Percentiles rank a stretch among this genome's conserved stretches.
Conservation (phyloP, 2,888 invertebrate species). For the Lasioglossum villosulum region DNA sequence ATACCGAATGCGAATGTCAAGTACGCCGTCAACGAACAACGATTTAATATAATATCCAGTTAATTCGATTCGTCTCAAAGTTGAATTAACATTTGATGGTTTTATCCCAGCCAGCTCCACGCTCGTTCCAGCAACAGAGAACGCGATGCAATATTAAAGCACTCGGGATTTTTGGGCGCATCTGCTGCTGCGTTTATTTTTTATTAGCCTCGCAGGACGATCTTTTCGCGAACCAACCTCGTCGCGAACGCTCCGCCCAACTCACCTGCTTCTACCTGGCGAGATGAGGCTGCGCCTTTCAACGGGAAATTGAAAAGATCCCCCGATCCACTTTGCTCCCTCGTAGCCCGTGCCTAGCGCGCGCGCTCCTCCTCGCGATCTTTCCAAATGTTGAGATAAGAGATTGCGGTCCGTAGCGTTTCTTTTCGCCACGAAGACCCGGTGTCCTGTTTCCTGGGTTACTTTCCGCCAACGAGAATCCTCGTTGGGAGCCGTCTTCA, state of each 20-base stretch:
- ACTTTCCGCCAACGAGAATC: not conserved
- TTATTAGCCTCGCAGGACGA: conserved; percentile 55
- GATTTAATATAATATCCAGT: not conserved
- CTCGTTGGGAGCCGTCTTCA: not conserved
- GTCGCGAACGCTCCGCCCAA: conserved; percentile 34
- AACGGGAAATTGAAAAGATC: conserved; percentile 52
- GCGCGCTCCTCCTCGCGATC: not conserved
- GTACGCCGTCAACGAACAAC: not conserved
- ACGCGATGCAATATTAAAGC: conserved; percentile 63
- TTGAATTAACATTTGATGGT: not conserved
- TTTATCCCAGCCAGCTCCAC: not conserved
- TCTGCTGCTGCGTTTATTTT: conserved; percentile 63
- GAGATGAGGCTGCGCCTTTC: conserved; percentile 42
- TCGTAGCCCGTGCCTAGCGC: not conserved
- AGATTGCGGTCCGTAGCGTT: not conserved
- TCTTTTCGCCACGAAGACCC: not conserved
- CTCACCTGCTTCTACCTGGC: conserved; percentile 47
- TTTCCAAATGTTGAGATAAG: conserved; percentile 15
- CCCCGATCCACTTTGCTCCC: conserved; percentile 27
- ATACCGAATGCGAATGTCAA: not conserved
- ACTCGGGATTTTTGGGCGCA: conserved; percentile 63
- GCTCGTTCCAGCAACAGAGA: not conserved
- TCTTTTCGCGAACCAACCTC: conserved; percentile 36
- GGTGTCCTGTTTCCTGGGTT: not conserved
- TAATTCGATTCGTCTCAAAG: not conserved